phyloP scores from a whole-genome alignment of 2,113 vertebrate genomes.

The Hemicordylus capensis region DNA sequence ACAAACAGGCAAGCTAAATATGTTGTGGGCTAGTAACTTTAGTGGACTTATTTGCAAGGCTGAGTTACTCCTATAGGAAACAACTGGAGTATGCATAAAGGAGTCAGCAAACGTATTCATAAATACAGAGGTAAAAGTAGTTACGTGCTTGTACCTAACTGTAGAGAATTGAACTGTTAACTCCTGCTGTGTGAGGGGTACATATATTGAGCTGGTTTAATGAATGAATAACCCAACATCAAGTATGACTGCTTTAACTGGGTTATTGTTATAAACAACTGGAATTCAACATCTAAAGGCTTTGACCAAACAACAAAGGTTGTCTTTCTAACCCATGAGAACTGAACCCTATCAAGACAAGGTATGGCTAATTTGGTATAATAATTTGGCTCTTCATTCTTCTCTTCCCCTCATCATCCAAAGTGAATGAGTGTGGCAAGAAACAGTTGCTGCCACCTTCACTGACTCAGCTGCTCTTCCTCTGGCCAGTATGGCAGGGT shows the following conservation, averaged over 20 bases:
- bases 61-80: background rate
- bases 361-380: no score
- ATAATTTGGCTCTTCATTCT: no score
- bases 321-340: background rate
- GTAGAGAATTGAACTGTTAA: background rate
- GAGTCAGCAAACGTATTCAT: background rate
- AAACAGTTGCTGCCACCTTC: background rate
- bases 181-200: background rate
- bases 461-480: background rate
- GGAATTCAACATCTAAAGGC: background rate
- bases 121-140: slow-evolving; percentile 13
- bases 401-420: background rate
- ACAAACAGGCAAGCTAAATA: background rate
- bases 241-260: background rate
- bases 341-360: background rate
- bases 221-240: background rate
- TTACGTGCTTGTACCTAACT: background rate
- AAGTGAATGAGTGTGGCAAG: background rate
- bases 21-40: background rate
- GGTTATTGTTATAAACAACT: background rate
- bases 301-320: background rate
- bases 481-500: no score
- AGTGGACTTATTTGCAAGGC: background rate
- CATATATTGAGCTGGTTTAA: background rate
- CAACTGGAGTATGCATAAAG: background rate